Conservation (phyloP, 2,888 invertebrate species). For the Gibbula magus region DNA sequence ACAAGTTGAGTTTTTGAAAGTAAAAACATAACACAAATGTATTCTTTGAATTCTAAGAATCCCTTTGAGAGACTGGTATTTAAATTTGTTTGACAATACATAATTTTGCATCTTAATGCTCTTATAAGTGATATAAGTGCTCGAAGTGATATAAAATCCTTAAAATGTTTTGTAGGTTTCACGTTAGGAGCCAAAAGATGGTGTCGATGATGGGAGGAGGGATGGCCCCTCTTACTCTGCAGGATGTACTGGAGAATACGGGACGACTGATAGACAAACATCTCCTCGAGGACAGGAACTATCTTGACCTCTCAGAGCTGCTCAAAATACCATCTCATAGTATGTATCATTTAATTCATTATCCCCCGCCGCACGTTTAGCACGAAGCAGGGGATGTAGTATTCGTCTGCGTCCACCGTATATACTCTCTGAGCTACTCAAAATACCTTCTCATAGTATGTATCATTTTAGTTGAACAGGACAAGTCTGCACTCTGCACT, state of each 20-base stretch:
- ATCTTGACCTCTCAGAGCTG: constrained; percentile 62
- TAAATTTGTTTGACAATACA: too few species aligned
- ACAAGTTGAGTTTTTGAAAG: too few species aligned
- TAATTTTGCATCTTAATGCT: too few species aligned
- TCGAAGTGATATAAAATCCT: too few species aligned
- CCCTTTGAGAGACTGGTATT: too few species aligned
- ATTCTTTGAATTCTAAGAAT: too few species aligned
- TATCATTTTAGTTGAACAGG: too few species aligned
- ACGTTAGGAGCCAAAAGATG: constrained; percentile 30
- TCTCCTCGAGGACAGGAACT: constrained; percentile 61
- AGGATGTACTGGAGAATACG: constrained; percentile 62
- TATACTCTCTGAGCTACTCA: constrained; percentile 59
- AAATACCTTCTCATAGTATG: constrained; percentile 63
- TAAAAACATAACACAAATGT: too few species aligned
- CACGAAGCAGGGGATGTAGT: not conserved
- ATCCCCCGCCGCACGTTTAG: too few species aligned
- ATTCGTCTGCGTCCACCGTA: not conserved
- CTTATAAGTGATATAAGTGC: too few species aligned
- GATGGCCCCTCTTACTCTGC: constrained; percentile 51
- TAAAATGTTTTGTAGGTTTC: not conserved
- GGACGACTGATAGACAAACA: constrained; percentile 63
- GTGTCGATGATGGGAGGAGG: constrained; percentile 50
- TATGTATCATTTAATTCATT: constrained; percentile 49
- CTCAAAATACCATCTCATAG: constrained; percentile 63
- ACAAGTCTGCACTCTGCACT: too few species aligned